Base-by-base conservation (phyloP, 2,113 vertebrate genomes). In the Penelope pileata region DNA sequence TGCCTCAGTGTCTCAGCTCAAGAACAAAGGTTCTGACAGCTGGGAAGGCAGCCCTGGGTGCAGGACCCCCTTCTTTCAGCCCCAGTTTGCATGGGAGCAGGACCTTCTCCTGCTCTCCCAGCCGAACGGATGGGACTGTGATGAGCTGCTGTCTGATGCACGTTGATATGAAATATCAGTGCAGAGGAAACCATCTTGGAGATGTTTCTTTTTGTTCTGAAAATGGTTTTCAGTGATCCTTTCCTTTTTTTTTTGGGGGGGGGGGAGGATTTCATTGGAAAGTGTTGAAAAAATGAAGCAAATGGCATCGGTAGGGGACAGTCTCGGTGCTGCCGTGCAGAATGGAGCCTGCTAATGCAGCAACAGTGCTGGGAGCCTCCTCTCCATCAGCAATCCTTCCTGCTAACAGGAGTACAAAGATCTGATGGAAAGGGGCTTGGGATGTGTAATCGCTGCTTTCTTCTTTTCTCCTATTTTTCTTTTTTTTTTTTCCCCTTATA, bases 1-100 rank as follows among this genome's bases (percentile, higher is more conserved):
- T 83, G 53, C 56, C 24, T 96, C 38, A 27, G 86, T 93, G 67
- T 94, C 83, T 96, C 86, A 81, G 95, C 90, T 96, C 47, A 83
- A 85, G 97, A 98, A 98, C 97, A 98, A 98, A 98, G 98, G 95
- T 98, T 98, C 92, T 95, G 96, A 92, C 91, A 96, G 85, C 54
- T 66, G 84, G 95, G 80, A 90, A 89, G 67, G 90, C 84, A 96
- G 94, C 82, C 64, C 96, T 76, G 86, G 90, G 56, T 77, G 93
- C 13, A 94, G 86, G 70, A 51, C 23, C 77, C 32, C 72, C 87
- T 89, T 88, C 81, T 56, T 17, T 32, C 30, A 10, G 29, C 69
- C 15, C 50, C 83, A 54, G 81, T 94, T 42, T 76, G 56, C 45
- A 22, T 59, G 19, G 80, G 89, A 85, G 63, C 86, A 85, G 76